Evolutionary conservation across 2,797 vertebrate species (phyloP).

Genomic region (Sebastes nivosus): DNA sequence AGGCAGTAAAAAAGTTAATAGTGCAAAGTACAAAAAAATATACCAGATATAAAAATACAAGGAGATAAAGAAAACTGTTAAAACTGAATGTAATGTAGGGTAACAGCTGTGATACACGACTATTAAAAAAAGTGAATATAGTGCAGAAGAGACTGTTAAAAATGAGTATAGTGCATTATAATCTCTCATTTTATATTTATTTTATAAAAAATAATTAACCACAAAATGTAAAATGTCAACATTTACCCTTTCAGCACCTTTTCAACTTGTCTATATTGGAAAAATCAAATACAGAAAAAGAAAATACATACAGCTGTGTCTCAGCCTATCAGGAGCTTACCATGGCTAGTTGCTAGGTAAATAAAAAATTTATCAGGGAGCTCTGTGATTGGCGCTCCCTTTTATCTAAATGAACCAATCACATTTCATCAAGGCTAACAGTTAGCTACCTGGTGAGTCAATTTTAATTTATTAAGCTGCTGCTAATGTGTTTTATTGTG

Average conservation of each 20-base stretch:
- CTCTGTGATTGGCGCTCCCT: background rate
- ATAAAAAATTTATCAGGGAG: fast-evolving
- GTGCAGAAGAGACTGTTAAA: too few relatives aligned
- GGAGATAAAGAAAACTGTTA: too few relatives aligned
- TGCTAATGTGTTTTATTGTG: too few relatives aligned
- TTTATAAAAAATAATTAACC: background rate
- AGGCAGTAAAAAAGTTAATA: too few relatives aligned
- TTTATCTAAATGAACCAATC: background rate
- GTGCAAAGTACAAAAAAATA: too few relatives aligned
- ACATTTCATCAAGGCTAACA: background rate
- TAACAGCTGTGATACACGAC: too few relatives aligned
- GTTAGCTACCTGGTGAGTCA: background rate
- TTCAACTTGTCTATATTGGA: too few relatives aligned
- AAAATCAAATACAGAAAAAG: fast-evolving
- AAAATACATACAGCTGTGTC: too few relatives aligned
- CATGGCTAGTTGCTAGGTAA: background rate
- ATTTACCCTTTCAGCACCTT: fast-evolving
- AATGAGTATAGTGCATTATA: too few relatives aligned
- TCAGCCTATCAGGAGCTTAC: background rate
- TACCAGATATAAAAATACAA: too few relatives aligned
- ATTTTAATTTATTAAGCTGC: background rate
- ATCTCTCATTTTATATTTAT: background rate
- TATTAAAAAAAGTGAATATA: too few relatives aligned
- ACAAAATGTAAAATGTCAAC: background rate
- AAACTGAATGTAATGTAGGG: fast-evolving